Evolutionary conservation across 2,797 vertebrate species (phyloP).

Genomic region (Cyclopterus lumpus): DNA sequence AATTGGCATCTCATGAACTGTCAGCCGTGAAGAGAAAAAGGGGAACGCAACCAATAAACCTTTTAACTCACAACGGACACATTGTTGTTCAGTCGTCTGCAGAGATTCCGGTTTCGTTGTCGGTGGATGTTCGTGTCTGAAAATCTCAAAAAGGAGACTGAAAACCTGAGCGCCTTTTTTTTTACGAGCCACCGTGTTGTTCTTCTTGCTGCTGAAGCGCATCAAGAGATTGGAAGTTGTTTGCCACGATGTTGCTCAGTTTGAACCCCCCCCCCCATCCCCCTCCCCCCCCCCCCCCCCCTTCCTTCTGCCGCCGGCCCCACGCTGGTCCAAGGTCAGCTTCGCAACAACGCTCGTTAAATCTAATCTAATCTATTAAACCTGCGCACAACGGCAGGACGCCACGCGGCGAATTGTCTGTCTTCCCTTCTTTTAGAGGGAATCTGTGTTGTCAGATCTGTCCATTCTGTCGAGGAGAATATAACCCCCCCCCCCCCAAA

Average conservation of each 20-base stretch:
- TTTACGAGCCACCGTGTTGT: neutral
- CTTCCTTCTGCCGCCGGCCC: neutral
- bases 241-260: constrained; percentile 32
- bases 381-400: neutral
- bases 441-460: constrained; percentile 4
- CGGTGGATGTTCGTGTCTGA: constrained; percentile 10
- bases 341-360: neutral
- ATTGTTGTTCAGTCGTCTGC: neutral
- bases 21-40: neutral
- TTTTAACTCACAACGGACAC: too few species aligned
- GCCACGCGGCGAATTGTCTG: neutral
- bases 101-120: neutral
- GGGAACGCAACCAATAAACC: neutral
- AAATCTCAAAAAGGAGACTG: neutral
- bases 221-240: constrained; percentile 38
- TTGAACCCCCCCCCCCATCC: too few species aligned
- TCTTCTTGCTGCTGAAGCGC: constrained; percentile 18
- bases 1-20: neutral
- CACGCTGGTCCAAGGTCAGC: neutral
- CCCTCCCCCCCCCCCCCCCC: too few species aligned
- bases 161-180: constrained; percentile 15
- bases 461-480: constrained; percentile 10
- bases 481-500: too few species aligned
- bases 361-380: too few species aligned
- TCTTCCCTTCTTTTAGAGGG: neutral